These are phyloP conservation scores for Bubo scandiacus DNA, from an alignment of 2,113 vertebrate genomes.

Conservation along the genomic window DNA sequence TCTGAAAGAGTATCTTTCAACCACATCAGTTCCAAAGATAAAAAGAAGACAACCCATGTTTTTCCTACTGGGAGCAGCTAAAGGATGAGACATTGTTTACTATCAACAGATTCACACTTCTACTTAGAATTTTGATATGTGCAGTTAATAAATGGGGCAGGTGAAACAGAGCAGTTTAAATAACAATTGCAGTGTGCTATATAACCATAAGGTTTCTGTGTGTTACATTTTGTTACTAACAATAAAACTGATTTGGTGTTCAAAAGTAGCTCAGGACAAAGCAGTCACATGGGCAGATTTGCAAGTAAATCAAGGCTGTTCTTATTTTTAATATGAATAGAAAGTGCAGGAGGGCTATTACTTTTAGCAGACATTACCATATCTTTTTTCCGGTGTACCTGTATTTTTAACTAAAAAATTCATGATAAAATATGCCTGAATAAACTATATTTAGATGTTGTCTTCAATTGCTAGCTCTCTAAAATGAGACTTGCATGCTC, in stretches of 20 bases:
- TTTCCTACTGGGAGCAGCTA: not conserved
- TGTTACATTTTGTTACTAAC: not conserved
- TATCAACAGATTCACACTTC: not conserved
- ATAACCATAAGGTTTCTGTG: not conserved
- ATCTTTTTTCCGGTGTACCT: not conserved
- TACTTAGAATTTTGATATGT: not conserved
- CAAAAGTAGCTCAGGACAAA: not conserved
- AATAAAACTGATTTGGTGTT: not conserved
- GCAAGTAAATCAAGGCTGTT: not conserved
- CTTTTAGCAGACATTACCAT: not conserved
- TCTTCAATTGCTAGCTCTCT: not conserved
- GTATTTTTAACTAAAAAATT: not conserved
- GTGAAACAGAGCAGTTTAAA: not conserved
- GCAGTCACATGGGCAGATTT: not conserved
- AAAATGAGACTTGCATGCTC: not conserved
- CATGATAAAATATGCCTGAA: not conserved
- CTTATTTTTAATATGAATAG: not conserved
- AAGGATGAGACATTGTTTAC: not conserved
- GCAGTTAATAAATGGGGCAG: not conserved
- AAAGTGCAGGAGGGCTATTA: not conserved
- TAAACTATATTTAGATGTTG: not conserved
- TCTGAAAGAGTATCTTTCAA: not conserved
- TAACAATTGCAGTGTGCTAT: not conserved
- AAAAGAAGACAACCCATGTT: not conserved
- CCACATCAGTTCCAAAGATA: not conserved